Conservation (phyloP, 2,888 invertebrate species). For the Ashinkailepas kermadecensis region DNA sequence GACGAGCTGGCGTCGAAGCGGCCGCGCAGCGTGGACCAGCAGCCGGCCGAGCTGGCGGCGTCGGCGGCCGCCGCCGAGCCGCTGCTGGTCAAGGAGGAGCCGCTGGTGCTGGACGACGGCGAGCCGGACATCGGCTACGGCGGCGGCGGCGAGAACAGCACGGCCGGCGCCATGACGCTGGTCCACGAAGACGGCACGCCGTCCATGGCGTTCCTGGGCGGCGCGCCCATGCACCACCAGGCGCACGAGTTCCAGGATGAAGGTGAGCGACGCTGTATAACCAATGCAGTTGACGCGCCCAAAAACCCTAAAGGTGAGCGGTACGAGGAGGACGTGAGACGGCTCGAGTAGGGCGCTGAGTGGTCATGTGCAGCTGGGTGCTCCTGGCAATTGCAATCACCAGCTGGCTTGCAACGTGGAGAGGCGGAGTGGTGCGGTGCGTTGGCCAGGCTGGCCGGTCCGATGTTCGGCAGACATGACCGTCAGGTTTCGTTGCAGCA, state of each 20-base stretch:
- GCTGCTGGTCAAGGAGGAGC: background rate
- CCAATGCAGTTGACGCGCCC: too few relatives aligned
- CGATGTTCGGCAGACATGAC: too few relatives aligned
- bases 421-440: too few relatives aligned
- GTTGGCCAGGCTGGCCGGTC: too few relatives aligned
- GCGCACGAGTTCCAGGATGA: conserved; percentile 3
- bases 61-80: background rate
- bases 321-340: too few relatives aligned
- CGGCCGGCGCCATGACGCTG: background rate
- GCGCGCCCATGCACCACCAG: background rate
- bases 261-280: background rate
- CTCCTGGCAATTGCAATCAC: too few relatives aligned
- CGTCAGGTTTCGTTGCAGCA: too few relatives aligned
- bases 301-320: too few relatives aligned
- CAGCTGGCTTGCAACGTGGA: too few relatives aligned
- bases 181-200: background rate
- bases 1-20: background rate
- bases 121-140: background rate
- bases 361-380: too few relatives aligned
- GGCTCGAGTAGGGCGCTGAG: too few relatives aligned
- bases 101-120: conserved; percentile 3
- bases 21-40: background rate
- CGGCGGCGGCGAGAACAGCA: background rate
- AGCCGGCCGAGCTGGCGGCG: background rate
- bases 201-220: background rate